A percentile compares a stretch with the other conserved stretches of the same genome.
Evolutionary conservation across 30 jellyfish, hydroid and myxozoan genomes (phyloP).

Genomic region (Chironex yamaguchii): DNA sequence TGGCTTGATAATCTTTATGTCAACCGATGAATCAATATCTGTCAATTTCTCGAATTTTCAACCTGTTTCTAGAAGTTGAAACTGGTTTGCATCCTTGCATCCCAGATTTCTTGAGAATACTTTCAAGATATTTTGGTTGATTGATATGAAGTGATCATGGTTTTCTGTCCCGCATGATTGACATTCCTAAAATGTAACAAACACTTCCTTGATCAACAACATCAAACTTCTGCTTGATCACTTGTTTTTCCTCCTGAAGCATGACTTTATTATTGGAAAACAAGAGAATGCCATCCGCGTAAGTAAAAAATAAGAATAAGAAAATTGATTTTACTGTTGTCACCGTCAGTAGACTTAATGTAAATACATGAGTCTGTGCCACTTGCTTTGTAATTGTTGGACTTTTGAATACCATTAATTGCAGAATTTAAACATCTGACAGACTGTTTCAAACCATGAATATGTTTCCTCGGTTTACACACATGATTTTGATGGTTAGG

Average conservation of each 20-base stretch:
- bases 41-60: conserved; percentile 10
- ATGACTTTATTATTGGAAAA: no score
- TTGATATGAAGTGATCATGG: no score
- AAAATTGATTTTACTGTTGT: conserved; percentile 42
- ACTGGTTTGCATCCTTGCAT: conserved; percentile 65
- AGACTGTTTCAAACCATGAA: conserved; percentile 74
- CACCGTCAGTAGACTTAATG: conserved; percentile 31
- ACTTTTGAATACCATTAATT: conserved; percentile 43
- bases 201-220: no score
- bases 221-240: no score
- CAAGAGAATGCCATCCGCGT: no score
- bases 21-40: conserved; percentile 40
- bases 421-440: conserved; percentile 66
- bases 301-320: no score
- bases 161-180: conserved; percentile 6
- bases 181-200: conserved; percentile 19
- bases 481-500: conserved; percentile 38
- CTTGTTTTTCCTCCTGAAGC: no score
- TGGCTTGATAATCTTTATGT: conserved; percentile 4
- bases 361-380: conserved; percentile 64
- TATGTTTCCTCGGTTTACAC: conserved; percentile 44
- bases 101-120: conserved; percentile 57
- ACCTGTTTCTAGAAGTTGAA: conserved; percentile 62
- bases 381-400: conserved; percentile 36
- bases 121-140: conserved; percentile 48